phyloP scores from a whole-genome alignment of 2,888 invertebrate species.

The Aphidius colemani region DNA sequence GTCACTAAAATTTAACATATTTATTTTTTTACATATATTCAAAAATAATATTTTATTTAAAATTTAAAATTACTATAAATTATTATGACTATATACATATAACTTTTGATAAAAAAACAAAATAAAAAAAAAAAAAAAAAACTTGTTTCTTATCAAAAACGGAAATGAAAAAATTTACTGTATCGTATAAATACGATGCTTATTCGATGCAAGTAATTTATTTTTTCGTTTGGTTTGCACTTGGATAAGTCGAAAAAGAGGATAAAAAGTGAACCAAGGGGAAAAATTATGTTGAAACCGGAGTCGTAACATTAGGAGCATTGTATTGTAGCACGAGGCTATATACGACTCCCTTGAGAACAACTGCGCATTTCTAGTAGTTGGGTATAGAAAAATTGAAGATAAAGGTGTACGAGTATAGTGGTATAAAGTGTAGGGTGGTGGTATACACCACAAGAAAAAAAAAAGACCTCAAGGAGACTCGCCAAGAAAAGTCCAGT shows the following conservation, averaged over 20 bases:
- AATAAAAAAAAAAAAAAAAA: too few relatives aligned
- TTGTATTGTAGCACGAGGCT: conserved; percentile 56
- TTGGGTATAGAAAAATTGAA: too few relatives aligned
- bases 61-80: too few relatives aligned
- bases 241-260: conserved; percentile 36
- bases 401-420: too few relatives aligned
- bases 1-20: neutral
- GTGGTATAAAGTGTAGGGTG: conserved; percentile 17
- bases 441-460: conserved; percentile 14
- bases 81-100: too few relatives aligned
- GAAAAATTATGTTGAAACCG: conserved; percentile 58
- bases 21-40: too few relatives aligned
- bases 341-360: conserved; percentile 54
- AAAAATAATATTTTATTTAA: too few relatives aligned
- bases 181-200: neutral
- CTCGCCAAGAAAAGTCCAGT: conserved; percentile 22
- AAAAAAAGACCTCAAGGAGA: conserved; percentile 31
- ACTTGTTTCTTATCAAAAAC: conserved; percentile 7
- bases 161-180: conserved; percentile 18
- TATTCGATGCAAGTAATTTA: neutral
- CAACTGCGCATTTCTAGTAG: conserved; percentile 15
- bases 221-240: conserved; percentile 17
- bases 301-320: conserved; percentile 60
- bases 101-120: too few relatives aligned
- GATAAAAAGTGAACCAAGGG: conserved; percentile 36